A percentile compares a stretch with the other conserved stretches of the same genome.
Conservation (phyloP, 2,113 vertebrate species). For the Brienomyrus brachyistius region DNA sequence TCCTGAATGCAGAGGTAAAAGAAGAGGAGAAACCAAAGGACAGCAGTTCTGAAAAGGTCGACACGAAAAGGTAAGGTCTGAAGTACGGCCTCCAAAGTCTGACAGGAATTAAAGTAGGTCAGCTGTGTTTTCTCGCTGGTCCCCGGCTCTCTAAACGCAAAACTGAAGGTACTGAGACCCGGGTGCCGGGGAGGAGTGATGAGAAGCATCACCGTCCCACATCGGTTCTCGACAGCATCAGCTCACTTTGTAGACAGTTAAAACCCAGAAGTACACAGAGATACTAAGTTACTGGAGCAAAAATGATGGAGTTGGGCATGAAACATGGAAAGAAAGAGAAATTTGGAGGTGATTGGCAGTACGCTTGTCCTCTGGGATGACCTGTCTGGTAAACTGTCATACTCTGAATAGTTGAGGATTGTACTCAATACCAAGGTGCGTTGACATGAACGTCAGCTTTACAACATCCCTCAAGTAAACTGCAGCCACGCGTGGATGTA, state of each 20-base stretch:
- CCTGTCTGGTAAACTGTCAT: not conserved
- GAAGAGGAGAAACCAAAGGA: slow-evolving; percentile 87
- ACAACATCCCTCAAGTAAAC: not conserved
- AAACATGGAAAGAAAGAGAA: not conserved
- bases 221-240: not conserved
- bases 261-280: too few relatives aligned
- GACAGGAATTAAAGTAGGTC: not conserved
- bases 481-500: not conserved
- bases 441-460: not conserved
- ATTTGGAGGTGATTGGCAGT: not conserved
- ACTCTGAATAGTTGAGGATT: not conserved
- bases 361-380: not conserved
- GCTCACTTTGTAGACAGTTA: not conserved
- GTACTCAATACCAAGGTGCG: not conserved
- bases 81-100: not conserved
- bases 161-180: not conserved
- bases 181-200: not conserved
- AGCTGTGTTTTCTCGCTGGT: not conserved
- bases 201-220: not conserved
- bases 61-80: slow-evolving; percentile 72
- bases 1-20: slow-evolving; percentile 69
- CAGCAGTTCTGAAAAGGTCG: slow-evolving; percentile 71
- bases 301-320: not conserved
- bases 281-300: not conserved
- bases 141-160: not conserved